Evolutionary conservation across 2,888 invertebrate species (phyloP).

Genomic region (Pheosia gnoma): DNA sequence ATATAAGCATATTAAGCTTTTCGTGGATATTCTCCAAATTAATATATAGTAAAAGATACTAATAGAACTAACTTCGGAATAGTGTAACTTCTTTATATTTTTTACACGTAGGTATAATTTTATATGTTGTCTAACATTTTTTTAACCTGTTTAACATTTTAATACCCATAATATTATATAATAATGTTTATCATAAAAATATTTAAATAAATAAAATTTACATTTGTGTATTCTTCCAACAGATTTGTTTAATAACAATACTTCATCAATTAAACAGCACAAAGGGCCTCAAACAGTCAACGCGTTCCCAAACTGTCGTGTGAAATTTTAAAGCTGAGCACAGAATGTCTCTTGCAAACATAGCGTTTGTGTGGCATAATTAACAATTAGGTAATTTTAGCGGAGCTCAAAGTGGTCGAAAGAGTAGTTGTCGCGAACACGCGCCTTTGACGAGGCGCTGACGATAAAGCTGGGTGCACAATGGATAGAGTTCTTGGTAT

Average conservation of each 20-base stretch:
- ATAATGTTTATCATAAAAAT: no score
- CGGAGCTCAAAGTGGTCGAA: conserved; percentile 40
- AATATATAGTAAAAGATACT: no score
- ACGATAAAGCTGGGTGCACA: conserved; percentile 20
- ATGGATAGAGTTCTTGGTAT: neutral
- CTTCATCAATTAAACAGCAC: conserved; percentile 1
- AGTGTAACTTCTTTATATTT: no score
- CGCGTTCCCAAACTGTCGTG: conserved; percentile 21
- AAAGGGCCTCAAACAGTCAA: conserved; percentile 9
- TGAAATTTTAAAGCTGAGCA: conserved; percentile 24
- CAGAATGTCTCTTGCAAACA: conserved; percentile 25
- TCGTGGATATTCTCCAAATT: no score
- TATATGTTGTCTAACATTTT: no score
- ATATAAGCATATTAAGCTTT: no score
- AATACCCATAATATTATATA: no score
- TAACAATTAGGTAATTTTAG: conserved; percentile 55
- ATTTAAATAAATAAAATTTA: no score
- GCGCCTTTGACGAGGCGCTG: conserved; percentile 25
- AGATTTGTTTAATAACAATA: conserved; percentile 5
- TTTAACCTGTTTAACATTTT: no score
- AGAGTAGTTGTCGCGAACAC: conserved; percentile 44
- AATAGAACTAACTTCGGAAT: no score
- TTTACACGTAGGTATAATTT: no score
- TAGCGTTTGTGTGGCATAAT: conserved; percentile 43
- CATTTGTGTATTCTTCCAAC: neutral